A percentile compares a stretch with the other conserved stretches of the same genome.
Evolutionary conservation across 1,140 invertebrate genomes (phyloP).

Genomic region (Achroia grisella): DNA sequence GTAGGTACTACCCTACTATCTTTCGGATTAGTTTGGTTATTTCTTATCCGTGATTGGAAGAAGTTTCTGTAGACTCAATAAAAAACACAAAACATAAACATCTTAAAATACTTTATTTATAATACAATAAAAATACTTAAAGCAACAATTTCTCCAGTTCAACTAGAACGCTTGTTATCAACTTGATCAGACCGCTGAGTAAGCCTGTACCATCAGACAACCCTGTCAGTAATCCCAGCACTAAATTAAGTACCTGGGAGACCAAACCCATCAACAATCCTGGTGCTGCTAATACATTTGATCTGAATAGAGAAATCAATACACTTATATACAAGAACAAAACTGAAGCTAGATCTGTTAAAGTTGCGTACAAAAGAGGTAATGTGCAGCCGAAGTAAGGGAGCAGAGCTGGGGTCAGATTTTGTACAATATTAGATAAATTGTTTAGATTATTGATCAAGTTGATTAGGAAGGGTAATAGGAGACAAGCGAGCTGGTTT

Average conservation of each 20-base stretch:
- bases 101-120: background rate
- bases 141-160: conserved; percentile 55
- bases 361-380: conserved; percentile 51
- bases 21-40: too few relatives aligned
- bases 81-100: too few relatives aligned
- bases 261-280: conserved; percentile 44
- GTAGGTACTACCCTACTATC: too few relatives aligned
- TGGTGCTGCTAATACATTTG: conserved; percentile 52
- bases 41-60: too few relatives aligned
- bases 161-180: conserved; percentile 48
- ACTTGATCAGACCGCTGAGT: conserved; percentile 44
- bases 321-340: conserved; percentile 60
- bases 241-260: conserved; percentile 44
- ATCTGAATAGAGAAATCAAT: conserved; percentile 51
- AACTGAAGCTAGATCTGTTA: conserved; percentile 58
- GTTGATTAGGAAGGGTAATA: conserved; percentile 57
- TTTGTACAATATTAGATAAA: conserved; percentile 56
- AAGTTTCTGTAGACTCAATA: too few relatives aligned
- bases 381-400: conserved; percentile 60
- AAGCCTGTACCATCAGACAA: conserved; percentile 44
- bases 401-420: conserved; percentile 50
- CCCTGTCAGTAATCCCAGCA: conserved; percentile 41
- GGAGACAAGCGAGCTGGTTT: conserved; percentile 47
- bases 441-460: conserved; percentile 60
- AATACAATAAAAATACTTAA: conserved; percentile 10